phyloP scores from a whole-genome alignment of 2,888 invertebrate genomes.

The Orthosia incerta region DNA sequence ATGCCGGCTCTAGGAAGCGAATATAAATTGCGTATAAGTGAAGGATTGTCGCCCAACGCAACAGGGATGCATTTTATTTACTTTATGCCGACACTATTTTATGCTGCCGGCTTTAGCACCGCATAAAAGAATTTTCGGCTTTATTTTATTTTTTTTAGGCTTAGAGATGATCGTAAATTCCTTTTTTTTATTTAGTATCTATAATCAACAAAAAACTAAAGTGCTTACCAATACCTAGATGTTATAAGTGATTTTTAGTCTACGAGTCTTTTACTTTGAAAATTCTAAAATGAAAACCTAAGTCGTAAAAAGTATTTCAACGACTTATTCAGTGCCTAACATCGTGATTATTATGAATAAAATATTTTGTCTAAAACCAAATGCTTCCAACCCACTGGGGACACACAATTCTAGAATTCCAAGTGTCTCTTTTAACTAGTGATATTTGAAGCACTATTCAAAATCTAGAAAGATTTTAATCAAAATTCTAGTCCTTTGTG shows the following conservation, averaged over 20 bases:
- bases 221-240: too few relatives aligned
- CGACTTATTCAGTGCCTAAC: slow-evolving; percentile 5
- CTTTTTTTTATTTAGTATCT: slow-evolving; percentile 8
- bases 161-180: slow-evolving; percentile 26
- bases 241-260: too few relatives aligned
- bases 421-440: slow-evolving; percentile 41
- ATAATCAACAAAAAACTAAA: not conserved
- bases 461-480: slow-evolving; percentile 24
- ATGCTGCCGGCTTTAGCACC: slow-evolving; percentile 51
- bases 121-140: slow-evolving; percentile 47
- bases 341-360: slow-evolving; percentile 43
- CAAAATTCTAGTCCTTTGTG: slow-evolving; percentile 20
- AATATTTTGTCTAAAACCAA: slow-evolving; percentile 52
- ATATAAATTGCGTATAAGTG: slow-evolving; percentile 86
- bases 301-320: slow-evolving; percentile 16
- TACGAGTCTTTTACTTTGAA: not conserved
- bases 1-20: slow-evolving; percentile 82
- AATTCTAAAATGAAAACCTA: slow-evolving; percentile 4
- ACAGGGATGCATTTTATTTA: slow-evolving; percentile 71
- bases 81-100: slow-evolving; percentile 66
- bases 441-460: slow-evolving; percentile 45
- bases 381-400: slow-evolving; percentile 35
- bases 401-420: slow-evolving; percentile 40
- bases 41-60: slow-evolving; percentile 79
- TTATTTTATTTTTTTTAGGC: slow-evolving; percentile 51